A percentile compares a stretch with the other conserved stretches of the same genome.
These are phyloP conservation scores for Pipistrellus pygmaeus DNA, from an alignment of 2,797 vertebrate genomes.

Conservation along the genomic window DNA sequence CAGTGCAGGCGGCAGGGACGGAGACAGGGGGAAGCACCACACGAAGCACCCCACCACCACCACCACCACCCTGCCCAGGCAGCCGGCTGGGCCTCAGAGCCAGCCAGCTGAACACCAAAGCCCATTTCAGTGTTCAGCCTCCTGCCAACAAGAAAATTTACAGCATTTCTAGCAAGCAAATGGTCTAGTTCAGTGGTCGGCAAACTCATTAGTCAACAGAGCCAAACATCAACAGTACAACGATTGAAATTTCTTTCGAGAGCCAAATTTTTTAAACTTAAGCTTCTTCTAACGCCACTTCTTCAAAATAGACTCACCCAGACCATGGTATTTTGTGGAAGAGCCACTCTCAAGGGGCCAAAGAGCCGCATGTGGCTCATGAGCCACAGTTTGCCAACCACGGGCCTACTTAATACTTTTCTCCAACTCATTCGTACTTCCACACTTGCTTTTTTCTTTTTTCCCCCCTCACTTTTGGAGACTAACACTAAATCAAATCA, in stretches of 20 bases:
- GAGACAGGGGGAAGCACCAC: fast-evolving
- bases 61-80: too few species aligned
- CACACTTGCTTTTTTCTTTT: background rate
- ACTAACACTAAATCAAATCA: background rate
- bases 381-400: too few species aligned
- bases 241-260: too few species aligned
- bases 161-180: background rate
- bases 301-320: too few species aligned
- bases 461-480: background rate
- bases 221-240: too few species aligned
- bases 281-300: too few species aligned
- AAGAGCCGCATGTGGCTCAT: too few species aligned
- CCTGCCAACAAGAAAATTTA: background rate
- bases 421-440: background rate
- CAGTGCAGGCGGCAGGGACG: fast-evolving
- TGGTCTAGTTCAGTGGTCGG: background rate
- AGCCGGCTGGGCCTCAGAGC: background rate
- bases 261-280: too few species aligned
- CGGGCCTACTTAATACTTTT: background rate
- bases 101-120: fast-evolving
- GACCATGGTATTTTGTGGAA: too few species aligned
- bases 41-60: too few species aligned
- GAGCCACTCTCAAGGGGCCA: too few species aligned
- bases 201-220: too few species aligned
- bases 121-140: background rate